Conservation (phyloP, 2,113 vertebrate genomes). For the Larimichthys polyactis region DNA sequence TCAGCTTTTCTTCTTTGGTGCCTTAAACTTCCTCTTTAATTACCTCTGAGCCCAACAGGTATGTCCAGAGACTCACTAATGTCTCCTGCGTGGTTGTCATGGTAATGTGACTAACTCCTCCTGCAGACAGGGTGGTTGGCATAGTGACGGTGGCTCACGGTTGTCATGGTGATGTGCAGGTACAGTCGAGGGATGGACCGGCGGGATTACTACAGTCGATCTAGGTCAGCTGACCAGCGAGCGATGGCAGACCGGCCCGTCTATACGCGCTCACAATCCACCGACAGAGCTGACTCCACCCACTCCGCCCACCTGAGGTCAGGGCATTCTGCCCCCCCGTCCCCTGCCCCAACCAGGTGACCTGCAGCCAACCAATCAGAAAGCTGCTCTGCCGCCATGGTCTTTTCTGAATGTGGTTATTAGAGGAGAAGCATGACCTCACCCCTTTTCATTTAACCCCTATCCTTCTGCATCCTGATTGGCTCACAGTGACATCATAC, state of each 20-base stretch:
- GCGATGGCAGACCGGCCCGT: slow-evolving; percentile 89
- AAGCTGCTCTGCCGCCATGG: not conserved
- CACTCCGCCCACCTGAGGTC: slow-evolving; percentile 94
- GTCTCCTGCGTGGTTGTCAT: not conserved
- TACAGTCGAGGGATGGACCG: slow-evolving; percentile 92
- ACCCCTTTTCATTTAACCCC: not conserved
- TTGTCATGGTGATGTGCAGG: slow-evolving; percentile 90
- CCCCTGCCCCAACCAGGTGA: slow-evolving; percentile 98
- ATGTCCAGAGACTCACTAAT: not conserved
- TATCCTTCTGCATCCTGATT: not conserved
- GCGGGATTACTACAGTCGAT: slow-evolving; percentile 94
- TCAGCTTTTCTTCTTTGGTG: not conserved
- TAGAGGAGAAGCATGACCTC: not conserved
- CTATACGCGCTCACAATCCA: slow-evolving; percentile 92
- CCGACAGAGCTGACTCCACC: slow-evolving; percentile 91
- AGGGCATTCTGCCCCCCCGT: slow-evolving; percentile 96
- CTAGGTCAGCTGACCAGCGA: slow-evolving; percentile 94
- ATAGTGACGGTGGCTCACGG: slow-evolving; percentile 45
- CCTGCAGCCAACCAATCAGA: slow-evolving; percentile 83
- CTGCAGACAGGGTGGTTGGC: slow-evolving; percentile 81
- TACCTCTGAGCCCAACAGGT: not conserved
- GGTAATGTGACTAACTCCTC: not conserved
- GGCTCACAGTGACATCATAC: not conserved
- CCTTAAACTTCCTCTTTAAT: not conserved
- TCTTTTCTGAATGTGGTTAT: not conserved